phyloP scores from a whole-genome alignment of 1,140 invertebrate species.

The Bombus fervidus region DNA sequence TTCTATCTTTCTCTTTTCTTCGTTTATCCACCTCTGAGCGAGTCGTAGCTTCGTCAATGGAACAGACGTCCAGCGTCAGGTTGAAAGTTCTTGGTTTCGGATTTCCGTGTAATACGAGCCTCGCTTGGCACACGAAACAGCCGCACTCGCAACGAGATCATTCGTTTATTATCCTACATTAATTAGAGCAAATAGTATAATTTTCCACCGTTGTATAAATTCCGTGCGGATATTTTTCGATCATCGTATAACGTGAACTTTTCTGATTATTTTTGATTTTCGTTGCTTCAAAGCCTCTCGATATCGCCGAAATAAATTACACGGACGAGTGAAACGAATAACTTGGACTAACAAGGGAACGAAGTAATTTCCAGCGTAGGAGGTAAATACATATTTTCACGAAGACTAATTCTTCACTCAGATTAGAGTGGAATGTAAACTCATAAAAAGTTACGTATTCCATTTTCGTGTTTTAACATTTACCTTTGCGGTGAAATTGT shows the following conservation, averaged over 20 bases:
- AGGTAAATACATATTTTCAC: not conserved
- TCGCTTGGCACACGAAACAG: not conserved
- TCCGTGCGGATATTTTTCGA: not conserved
- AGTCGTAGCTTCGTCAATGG: slow-evolving; percentile 17
- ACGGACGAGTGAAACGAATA: not conserved
- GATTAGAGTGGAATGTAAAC: not conserved
- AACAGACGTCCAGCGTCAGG: slow-evolving; percentile 22
- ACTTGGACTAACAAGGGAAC: not conserved
- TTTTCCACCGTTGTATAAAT: not conserved
- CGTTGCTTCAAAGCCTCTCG: not conserved
- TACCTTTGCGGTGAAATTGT: too few relatives aligned
- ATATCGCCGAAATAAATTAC: not conserved
- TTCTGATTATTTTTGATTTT: not conserved
- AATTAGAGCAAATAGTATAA: not conserved
- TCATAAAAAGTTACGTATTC: not conserved
- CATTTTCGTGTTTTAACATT: not conserved
- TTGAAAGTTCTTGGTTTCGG: slow-evolving; percentile 39
- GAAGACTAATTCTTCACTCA: not conserved
- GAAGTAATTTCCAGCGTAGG: not conserved
- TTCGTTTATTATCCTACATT: not conserved
- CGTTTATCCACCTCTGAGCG: not conserved
- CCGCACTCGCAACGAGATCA: not conserved
- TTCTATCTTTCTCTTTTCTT: slow-evolving; percentile 34
- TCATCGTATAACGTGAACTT: not conserved
- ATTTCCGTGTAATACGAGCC: slow-evolving; percentile 47